Conservation (phyloP, 2,113 vertebrate species). For the Silurus glanis region DNA sequence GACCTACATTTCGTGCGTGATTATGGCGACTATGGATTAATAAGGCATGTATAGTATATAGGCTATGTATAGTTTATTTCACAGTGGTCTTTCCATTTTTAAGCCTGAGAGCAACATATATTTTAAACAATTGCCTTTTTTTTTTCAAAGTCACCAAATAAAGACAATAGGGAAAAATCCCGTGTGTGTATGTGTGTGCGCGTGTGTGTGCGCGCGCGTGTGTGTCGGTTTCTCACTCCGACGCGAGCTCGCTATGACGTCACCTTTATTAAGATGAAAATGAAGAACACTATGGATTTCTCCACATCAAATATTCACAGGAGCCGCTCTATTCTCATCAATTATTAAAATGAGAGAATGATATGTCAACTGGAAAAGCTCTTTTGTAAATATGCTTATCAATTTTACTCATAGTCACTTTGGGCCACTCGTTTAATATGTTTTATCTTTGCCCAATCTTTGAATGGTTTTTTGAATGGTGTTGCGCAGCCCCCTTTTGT, state of each 20-base stretch:
- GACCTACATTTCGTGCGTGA: not conserved
- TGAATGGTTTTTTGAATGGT: slow-evolving; percentile 57
- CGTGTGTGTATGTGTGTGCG: not conserved
- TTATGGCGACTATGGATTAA: not conserved
- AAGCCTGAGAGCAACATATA: not conserved
- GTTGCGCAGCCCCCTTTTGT: slow-evolving; percentile 40
- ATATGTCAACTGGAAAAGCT: slow-evolving; percentile 75
- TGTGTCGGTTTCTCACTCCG: not conserved
- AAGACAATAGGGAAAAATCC: not conserved
- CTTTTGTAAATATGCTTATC: slow-evolving; percentile 77
- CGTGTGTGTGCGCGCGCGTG: not conserved
- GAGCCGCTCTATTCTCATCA: slow-evolving; percentile 67
- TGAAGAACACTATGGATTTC: slow-evolving; percentile 59
- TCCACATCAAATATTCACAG: slow-evolving; percentile 76
- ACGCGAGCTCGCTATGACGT: slow-evolving; percentile 62
- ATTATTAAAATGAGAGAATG: slow-evolving; percentile 75
- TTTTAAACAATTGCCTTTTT: not conserved
- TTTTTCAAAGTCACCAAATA: not conserved
- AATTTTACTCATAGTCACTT: slow-evolving; percentile 75
- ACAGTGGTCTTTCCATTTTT: not conserved
- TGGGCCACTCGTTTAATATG: slow-evolving; percentile 75
- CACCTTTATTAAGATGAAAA: slow-evolving; percentile 67
- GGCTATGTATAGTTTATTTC: not conserved
- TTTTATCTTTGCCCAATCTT: slow-evolving; percentile 66
- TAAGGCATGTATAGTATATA: not conserved